phyloP scores from a whole-genome alignment of 2,888 invertebrate genomes.

The Onthophagus sagittarius region DNA sequence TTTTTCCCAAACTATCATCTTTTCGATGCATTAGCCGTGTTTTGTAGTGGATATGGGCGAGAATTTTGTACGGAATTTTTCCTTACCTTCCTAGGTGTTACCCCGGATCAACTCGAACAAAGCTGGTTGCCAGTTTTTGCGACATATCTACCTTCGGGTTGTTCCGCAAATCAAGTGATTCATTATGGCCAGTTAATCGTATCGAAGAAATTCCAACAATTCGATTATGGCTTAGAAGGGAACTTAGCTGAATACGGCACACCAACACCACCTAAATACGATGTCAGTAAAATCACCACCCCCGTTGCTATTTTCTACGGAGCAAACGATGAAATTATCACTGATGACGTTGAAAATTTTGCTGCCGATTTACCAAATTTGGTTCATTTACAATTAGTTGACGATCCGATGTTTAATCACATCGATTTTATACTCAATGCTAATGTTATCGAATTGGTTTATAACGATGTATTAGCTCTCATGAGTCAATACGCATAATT shows the following conservation, averaged over 20 bases:
- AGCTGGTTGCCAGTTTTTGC: conserved; percentile 18
- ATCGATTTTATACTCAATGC: conserved; percentile 66
- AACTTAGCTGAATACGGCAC: conserved; percentile 33
- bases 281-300: conserved; percentile 40
- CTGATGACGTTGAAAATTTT: conserved; percentile 55
- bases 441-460: conserved; percentile 47
- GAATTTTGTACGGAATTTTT: conserved; percentile 62
- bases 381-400: conserved; percentile 54
- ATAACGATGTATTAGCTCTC: conserved; percentile 24
- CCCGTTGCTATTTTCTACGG: conserved; percentile 47
- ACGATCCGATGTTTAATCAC: conserved; percentile 58
- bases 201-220: conserved; percentile 28
- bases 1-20: conserved; percentile 59
- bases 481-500: conserved; percentile 8
- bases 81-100: conserved; percentile 61
- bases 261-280: conserved; percentile 42
- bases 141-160: conserved; percentile 21
- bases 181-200: conserved; percentile 68
- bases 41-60: conserved; percentile 58
- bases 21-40: conserved; percentile 48
- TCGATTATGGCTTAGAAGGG: conserved; percentile 17
- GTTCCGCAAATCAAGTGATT: conserved; percentile 62
- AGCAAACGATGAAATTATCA: conserved; percentile 49
- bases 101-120: conserved; percentile 51
- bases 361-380: conserved; percentile 53